Percentiles rank a stretch among this genome's conserved stretches.
Conservation (phyloP, 2,888 invertebrate species). For the Drosophila meridiana region DNA sequence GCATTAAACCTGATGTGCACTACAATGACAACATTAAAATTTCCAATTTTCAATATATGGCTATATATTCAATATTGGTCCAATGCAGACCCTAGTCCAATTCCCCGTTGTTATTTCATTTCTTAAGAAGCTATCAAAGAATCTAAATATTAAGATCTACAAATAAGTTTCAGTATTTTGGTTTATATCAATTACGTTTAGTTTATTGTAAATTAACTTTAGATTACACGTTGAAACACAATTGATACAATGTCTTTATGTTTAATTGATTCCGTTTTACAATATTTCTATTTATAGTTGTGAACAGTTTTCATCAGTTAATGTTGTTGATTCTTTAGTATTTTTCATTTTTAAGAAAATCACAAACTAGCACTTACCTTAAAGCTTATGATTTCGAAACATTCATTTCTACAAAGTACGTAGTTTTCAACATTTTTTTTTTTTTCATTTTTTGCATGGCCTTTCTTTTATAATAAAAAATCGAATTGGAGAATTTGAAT, state of each 20-base stretch:
- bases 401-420: slow-evolving; percentile 26
- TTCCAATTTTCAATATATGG: neutral
- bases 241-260: slow-evolving; percentile 56
- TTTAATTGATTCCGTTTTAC: slow-evolving; percentile 72
- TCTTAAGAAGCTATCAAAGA: neutral
- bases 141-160: neutral
- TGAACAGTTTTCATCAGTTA: slow-evolving; percentile 63
- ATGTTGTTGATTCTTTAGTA: slow-evolving; percentile 18
- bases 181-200: slow-evolving; percentile 52
- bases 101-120: neutral
- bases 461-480: slow-evolving; percentile 20
- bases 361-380: slow-evolving; percentile 60
- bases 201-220: slow-evolving; percentile 66
- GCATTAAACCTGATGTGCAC: neutral
- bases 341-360: slow-evolving; percentile 52
- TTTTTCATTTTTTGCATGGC: slow-evolving; percentile 12
- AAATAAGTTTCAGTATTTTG: neutral
- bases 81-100: neutral
- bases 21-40: neutral
- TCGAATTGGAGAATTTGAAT: slow-evolving; percentile 36
- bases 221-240: slow-evolving; percentile 70
- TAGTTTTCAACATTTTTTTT: slow-evolving; percentile 4
- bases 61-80: neutral
- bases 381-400: slow-evolving; percentile 32
- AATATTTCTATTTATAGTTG: slow-evolving; percentile 53